These are phyloP conservation scores for Sebastes hubbsi DNA, from an alignment of 2,797 vertebrate species.

Conservation along the genomic window DNA sequence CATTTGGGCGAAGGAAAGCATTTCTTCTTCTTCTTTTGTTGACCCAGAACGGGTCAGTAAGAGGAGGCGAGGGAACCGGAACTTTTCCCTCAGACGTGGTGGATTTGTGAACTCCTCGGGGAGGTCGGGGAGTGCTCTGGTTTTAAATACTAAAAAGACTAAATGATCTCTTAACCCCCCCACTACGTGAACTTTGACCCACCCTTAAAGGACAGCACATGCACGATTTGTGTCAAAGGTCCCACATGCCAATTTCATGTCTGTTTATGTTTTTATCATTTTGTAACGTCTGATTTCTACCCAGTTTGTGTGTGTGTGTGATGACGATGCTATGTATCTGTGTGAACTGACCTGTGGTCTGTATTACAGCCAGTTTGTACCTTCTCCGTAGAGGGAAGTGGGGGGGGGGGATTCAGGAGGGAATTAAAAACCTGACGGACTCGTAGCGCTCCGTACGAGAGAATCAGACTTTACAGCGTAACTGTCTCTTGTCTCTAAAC, in stretches of 20 bases:
- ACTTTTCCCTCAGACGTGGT: not conserved
- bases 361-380: conserved; percentile 59
- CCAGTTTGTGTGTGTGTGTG: conserved; percentile 29
- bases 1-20: conserved; percentile 33
- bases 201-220: conserved; percentile 68
- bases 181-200: conserved; percentile 32
- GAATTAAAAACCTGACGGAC: conserved; percentile 5
- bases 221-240: conserved; percentile 86
- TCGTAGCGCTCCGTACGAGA: not conserved
- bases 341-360: conserved; percentile 46
- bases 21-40: not conserved
- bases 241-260: conserved; percentile 81
- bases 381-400: conserved; percentile 71
- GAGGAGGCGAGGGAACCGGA: not conserved
- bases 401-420: conserved; percentile 39
- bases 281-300: conserved; percentile 49
- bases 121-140: not conserved
- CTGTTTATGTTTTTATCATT: conserved; percentile 50
- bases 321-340: conserved; percentile 15
- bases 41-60: not conserved
- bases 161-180: not conserved
- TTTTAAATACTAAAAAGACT: conserved; percentile 28
- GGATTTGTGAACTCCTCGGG: not conserved
- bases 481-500: not conserved
- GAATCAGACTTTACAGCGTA: not conserved